Evolutionary conservation across 1,140 invertebrate species (phyloP), one percentile per base, ranked within the genome.

Genomic region (Scaptomyza pallida): DNA sequence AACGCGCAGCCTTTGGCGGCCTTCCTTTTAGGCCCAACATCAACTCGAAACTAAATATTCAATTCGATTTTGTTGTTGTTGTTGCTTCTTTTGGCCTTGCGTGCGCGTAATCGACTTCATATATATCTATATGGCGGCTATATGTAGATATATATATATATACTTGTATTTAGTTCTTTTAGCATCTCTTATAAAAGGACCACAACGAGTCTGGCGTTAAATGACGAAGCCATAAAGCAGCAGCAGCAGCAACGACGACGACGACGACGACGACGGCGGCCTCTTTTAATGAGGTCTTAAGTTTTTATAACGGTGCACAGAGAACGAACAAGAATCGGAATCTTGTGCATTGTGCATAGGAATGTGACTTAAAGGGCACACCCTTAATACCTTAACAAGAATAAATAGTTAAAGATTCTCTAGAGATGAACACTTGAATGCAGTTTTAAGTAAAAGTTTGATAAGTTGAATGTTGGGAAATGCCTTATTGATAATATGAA

Each of bases 231-330:
- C 80, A 85, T 85, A 86, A 85, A 85, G 76, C 73, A 77, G 55
- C 23, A 5, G 6, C 23, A 26, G 23, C 23, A 6, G 21, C 19
- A 72, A 65, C 80, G 80, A 75, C 15, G 78, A 67, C 80, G 80
- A 76, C 72, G n/a, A n/a, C n/a, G n/a, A n/a, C n/a, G n/a, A n/a
- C n/a, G n/a, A 75, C 15, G 78, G 72, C 80, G 80, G 80, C 72
- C 63, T 86, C 80, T 86, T 83, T 85, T 86, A 86, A 86, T 85
- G 82, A 86, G 81, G 77, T 85, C 81, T 86, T 81, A 74, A 86
- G 73, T 85, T 85, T 83, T 85, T 86, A 86, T 85, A 83, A 83
- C 80, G 80, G 80, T 70, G 19, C 23, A 51, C 19, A 33, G 40
- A 23, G 23, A 4, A n/a, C n/a, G 23, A 26, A 6, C 5, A 6